Conservation (phyloP, 2,797 vertebrate species). For the Coreius guichenoti region DNA sequence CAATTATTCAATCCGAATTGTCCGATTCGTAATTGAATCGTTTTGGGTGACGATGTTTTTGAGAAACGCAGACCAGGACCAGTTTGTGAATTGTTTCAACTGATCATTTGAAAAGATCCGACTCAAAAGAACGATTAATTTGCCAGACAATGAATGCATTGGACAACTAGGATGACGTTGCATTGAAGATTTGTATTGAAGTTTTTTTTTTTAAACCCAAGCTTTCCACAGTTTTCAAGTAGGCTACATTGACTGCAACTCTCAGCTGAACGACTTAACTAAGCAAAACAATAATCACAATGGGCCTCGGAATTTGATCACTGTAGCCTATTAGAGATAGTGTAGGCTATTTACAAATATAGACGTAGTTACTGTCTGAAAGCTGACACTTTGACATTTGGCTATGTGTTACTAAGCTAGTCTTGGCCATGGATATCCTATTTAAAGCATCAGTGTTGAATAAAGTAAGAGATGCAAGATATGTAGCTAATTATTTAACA, state of each 20-base stretch:
- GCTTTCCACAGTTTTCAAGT: background rate
- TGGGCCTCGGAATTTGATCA: background rate
- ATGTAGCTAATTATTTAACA: background rate
- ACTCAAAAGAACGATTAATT: background rate
- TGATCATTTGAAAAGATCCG: background rate
- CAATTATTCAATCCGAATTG: no score
- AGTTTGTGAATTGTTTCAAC: background rate
- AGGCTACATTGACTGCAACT: background rate
- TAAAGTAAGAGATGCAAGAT: background rate
- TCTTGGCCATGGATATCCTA: constrained; percentile 21
- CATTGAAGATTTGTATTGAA: background rate
- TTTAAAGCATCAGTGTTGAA: constrained; percentile 37
- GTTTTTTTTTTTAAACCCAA: background rate
- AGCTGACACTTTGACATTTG: constrained; percentile 56
- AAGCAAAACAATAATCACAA: background rate
- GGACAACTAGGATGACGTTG: no score
- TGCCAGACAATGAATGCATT: background rate
- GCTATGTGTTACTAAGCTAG: constrained; percentile 38
- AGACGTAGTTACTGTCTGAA: constrained; percentile 28
- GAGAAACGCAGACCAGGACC: no score
- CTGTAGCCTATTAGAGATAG: background rate
- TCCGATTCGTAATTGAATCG: no score
- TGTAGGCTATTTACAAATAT: background rate
- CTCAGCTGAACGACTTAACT: background rate
- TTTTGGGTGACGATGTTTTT: no score